Base-by-base conservation (phyloP, 2,113 vertebrate genomes). In the Ailurus styani region DNA sequence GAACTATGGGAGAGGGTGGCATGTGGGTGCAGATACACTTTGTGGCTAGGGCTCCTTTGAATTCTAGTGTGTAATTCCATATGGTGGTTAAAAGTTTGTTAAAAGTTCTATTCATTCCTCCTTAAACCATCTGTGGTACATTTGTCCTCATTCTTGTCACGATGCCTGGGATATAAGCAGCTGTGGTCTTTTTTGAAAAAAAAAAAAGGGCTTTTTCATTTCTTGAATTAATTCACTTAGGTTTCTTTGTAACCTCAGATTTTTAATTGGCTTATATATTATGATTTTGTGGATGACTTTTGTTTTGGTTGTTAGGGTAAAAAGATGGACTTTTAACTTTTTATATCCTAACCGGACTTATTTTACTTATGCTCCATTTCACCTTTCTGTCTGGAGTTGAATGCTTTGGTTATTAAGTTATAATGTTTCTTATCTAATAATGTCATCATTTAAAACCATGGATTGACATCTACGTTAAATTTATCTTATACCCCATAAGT, bases 141-240 rank as follows among this genome's bases (percentile, higher is more conserved):
- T 84, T 93, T 93, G 87, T 87, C 60, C 85, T 95, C 68, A 64
- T 95, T 97, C 60, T 84, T 85, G 70, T 91, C 84, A 50, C 42
- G 45, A 20, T 81, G 87, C 62, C 31, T 90, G 52, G 57, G 40
- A 78, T 55, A 66, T 66, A 54, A 93, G 47, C 60, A 90, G 77
- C 47, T 95, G 68, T 87, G 57, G 34, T 75, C 34, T 90, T 25
- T 87, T 87, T 92, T 62, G n/a, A n/a, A n/a, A n/a, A n/a, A n/a
- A n/a, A n/a, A n/a, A n/a, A n/a, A n/a, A 84, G 25, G 31, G n/a
- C 20, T 86, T 91, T 60, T 75, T 81, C 21, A 81, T 84, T 81
- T 95, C 47, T 91, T 79, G 13, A 79, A 20, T 88, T 75, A 54
- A 93, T 91, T 79, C 47, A 91, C 83, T 94, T 88, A 60, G 23